Evolutionary conservation across 2,797 vertebrate genomes (phyloP).

Genomic region (Sebastes cheni): DNA sequence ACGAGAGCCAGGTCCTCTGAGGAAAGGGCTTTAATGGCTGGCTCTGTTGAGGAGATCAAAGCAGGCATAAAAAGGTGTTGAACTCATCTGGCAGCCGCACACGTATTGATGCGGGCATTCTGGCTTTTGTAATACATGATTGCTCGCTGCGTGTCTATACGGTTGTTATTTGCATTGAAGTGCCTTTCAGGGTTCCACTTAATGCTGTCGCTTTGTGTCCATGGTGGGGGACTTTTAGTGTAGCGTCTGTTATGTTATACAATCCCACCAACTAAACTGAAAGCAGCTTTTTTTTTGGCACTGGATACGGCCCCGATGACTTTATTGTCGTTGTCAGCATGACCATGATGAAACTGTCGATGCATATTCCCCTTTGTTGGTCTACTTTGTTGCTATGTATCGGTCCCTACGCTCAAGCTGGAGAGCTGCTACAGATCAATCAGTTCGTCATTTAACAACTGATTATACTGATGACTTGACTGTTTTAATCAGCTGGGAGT

Average conservation of each 20-base stretch:
- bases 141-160: not conserved
- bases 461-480: conserved; percentile 19
- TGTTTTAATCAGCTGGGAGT: conserved; percentile 14
- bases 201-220: not conserved
- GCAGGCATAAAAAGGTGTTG: not conserved
- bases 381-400: not conserved
- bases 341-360: not conserved
- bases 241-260: not conserved
- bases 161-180: not conserved
- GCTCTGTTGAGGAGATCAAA: conserved; percentile 22
- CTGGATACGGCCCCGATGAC: not conserved
- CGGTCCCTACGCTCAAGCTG: not conserved
- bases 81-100: conserved; percentile 11
- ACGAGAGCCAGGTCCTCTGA: conserved; percentile 1
- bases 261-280: not conserved
- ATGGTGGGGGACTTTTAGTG: not conserved
- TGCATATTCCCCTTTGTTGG: not conserved
- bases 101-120: not conserved
- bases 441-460: not conserved
- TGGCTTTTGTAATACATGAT: conserved; percentile 8
- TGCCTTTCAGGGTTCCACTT: not conserved
- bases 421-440: not conserved
- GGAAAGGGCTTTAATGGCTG: not conserved
- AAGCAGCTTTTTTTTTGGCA: not conserved
- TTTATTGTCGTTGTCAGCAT: not conserved